phyloP scores from a whole-genome alignment of 2,113 vertebrate species.

The Alectura lathami region DNA sequence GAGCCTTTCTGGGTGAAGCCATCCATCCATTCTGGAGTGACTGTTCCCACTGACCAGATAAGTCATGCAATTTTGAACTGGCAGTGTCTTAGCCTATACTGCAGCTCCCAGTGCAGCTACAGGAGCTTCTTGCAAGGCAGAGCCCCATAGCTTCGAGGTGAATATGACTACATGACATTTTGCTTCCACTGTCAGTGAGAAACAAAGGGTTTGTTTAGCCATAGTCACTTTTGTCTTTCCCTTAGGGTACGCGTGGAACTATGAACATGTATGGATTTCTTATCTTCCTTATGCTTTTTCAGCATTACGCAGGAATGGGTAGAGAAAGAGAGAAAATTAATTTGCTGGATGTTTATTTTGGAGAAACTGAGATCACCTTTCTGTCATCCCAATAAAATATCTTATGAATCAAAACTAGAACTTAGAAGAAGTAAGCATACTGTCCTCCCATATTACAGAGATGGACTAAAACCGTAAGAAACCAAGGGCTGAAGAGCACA shows the following conservation, averaged over 20 bases:
- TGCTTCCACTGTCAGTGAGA: background rate
- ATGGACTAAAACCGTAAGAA: background rate
- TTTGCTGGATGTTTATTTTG: conserved; percentile 16
- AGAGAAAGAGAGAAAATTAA: conserved; percentile 4
- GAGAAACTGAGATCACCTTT: conserved; percentile 6
- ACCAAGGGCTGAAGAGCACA: background rate
- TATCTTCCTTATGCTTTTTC: background rate
- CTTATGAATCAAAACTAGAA: background rate
- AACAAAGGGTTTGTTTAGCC: background rate
- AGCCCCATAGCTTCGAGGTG: background rate
- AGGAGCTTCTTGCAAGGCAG: background rate
- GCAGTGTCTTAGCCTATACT: background rate
- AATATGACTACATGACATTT: background rate
- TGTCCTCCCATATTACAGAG: background rate
- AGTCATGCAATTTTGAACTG: background rate
- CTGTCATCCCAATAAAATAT: background rate
- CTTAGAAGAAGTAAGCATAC: background rate
- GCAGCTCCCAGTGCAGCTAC: background rate
- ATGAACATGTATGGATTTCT: background rate
- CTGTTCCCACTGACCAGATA: background rate
- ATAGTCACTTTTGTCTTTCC: background rate
- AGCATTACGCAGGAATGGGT: background rate
- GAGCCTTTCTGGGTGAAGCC: background rate
- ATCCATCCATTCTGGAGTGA: background rate
- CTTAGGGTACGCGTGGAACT: background rate